Evolutionary conservation across 2,797 vertebrate genomes (phyloP), one percentile per base, ranked within the genome.

Genomic region (Sebastes reedi): DNA sequence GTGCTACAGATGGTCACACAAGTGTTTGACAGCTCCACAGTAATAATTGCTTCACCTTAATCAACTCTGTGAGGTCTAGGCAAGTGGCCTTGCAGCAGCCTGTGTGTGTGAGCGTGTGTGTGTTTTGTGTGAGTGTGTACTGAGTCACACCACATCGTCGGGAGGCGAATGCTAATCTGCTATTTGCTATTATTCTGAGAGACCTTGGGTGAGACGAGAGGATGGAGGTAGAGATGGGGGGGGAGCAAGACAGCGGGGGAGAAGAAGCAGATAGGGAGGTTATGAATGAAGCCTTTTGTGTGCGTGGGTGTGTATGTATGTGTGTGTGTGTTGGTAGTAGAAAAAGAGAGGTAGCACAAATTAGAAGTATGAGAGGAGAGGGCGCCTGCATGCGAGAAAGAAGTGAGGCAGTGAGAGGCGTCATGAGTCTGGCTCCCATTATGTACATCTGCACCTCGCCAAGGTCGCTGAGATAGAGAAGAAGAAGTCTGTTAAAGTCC

Each of bases 161-260:
- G 64, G 52, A 77, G 62, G 61, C 5, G 50, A 87, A 66, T 62
- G 65, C 80, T 88, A 83, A 89, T 88, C 81, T 84, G 58, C 75
- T 62, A 50, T 75, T 39, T 78, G 71, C 75, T 59, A 79, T 90
- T 89, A 80, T 91, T 82, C 73, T 67, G 27, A 11, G 36, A 83
- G 88, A 89, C 91, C 88, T 91, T 90, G 83, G 75, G 70, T 67
- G 79, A 84, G 85, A 80, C 68, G 50, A 80, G 83, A 76, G 68
- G 91, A 94, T 90, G 87, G 92, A 94, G 95, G 95, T 93, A 89
- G 92, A 91, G 64, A 76, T n/a, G 82, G 91, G 93, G 91, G 69
- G 22, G 91, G 92, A 34, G 59, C 20, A 65, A 50, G 58, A 56
- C 54, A 39, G 68, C 11, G 36, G 42, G 82, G 90, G 91, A 91